These are phyloP conservation scores for Delia radicum DNA, from an alignment of 1,140 invertebrate species.

Conservation along the genomic window DNA sequence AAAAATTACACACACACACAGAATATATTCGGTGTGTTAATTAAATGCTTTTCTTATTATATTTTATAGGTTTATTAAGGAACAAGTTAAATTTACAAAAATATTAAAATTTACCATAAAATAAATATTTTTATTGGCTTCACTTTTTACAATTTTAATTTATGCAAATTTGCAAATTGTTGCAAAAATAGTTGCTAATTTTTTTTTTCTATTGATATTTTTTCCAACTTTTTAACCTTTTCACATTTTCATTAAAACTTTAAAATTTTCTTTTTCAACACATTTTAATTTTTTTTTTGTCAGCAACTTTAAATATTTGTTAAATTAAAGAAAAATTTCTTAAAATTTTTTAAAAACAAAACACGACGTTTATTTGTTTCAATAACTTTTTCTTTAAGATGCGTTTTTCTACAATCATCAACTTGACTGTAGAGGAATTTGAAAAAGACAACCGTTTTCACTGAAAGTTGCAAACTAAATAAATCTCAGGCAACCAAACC, in stretches of 20 bases:
- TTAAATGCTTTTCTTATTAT: too few relatives aligned
- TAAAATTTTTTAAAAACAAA: not conserved
- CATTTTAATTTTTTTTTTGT: not conserved
- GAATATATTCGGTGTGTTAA: too few relatives aligned
- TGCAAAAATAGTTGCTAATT: too few relatives aligned
- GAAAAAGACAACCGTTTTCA: conserved; percentile 20
- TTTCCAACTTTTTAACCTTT: not conserved
- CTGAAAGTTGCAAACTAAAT: conserved; percentile 33
- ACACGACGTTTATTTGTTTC: not conserved
- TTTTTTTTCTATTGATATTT: not conserved
- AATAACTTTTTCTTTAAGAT: not conserved
- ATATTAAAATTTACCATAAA: too few relatives aligned
- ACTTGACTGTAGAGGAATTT: conserved; percentile 4
- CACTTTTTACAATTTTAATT: not conserved
- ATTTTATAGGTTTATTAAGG: too few relatives aligned
- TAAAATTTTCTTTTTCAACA: not conserved
- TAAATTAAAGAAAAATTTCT: not conserved
- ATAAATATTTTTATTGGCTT: not conserved
- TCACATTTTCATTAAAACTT: not conserved
- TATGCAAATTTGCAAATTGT: too few relatives aligned
- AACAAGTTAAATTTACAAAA: too few relatives aligned
- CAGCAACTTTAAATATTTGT: not conserved
- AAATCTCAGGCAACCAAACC: conserved; percentile 29
- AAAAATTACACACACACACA: too few relatives aligned
- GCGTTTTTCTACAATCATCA: not conserved